phyloP scores from a whole-genome alignment of 1,140 invertebrate species.

The Elymnias hypermnestra region DNA sequence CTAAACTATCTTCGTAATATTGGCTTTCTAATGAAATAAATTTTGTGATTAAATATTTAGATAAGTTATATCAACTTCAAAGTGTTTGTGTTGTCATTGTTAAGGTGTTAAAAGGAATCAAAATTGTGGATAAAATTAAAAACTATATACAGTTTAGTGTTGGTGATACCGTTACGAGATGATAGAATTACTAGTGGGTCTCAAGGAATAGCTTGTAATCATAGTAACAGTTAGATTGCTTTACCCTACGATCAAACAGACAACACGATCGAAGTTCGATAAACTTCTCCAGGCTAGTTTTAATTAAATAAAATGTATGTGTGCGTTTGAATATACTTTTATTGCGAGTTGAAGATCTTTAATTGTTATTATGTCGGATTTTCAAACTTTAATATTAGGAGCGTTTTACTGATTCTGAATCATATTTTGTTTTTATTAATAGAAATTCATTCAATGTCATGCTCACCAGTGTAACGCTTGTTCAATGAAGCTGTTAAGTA shows the following conservation, averaged over 20 bases:
- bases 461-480: too few species aligned
- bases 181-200: constrained; percentile 43
- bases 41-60: too few species aligned
- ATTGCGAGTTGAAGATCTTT: too few species aligned
- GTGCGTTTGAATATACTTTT: not conserved
- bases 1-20: too few species aligned
- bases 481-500: too few species aligned
- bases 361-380: too few species aligned
- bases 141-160: constrained; percentile 26
- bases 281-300: not conserved
- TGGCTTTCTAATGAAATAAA: too few species aligned
- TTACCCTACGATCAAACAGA: constrained; percentile 22
- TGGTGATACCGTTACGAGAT: constrained; percentile 44
- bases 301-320: not conserved
- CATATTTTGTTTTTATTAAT: not conserved
- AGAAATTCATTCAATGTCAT: too few species aligned
- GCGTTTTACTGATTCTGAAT: not conserved
- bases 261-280: not conserved
- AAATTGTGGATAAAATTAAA: constrained; percentile 19
- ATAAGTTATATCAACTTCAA: too few species aligned
- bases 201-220: constrained; percentile 38
- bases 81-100: too few species aligned
- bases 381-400: too few species aligned
- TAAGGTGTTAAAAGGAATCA: constrained; percentile 9
- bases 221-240: constrained; percentile 45